Evolutionary conservation across 2,888 invertebrate genomes (phyloP), one percentile per base, ranked within the genome.

Genomic region (Parapristionchus giblindavisi): DNA sequence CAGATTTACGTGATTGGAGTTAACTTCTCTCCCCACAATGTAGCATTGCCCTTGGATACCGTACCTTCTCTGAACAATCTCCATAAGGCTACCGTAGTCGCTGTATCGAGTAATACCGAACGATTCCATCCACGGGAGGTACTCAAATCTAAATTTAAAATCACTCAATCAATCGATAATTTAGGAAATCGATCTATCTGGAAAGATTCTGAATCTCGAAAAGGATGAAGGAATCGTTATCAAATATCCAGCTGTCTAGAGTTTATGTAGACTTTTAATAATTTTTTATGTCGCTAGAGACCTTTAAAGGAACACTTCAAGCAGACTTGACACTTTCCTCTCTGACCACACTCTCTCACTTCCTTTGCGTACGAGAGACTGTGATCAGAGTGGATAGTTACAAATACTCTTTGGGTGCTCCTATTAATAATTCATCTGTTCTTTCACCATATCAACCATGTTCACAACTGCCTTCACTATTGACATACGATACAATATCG

Each of bases 161-260:
- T 11, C 24, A 11, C 6, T 11, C 60, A 60, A 24, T 32, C 29
- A 8, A 6, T 60, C 17, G 60, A 54, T n/a, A 6, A 60, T 29
- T 27, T 56, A 71, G 70, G 27, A 36, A 6, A 24, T 71, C 24
- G 70, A 71, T 29, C 70, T 71, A 27, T 48, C 48, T 21, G 36
- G 36, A 5, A 71, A 72, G 56, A 14, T 34, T 14, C 24, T 85
- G 43, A 63, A 76, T 29, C 73, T 86, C 32, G 79, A 80, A 36
- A 77, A 83, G 3, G 81, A 85, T 43, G 77, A 85, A 75, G 86
- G 83, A 11, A 77, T 86, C 68, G 81, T 86, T 14, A 83, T 85
- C 77, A 77, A 79, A 21, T 83, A 81, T 60, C 52, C 78, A 0
- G 63, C 63, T 8, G 43, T 17, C 24, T 29, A 65, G 21, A 29